Evolutionary conservation across 2,797 vertebrate genomes (phyloP), one percentile per base, ranked within the genome.

Genomic region (Schizopygopsis pylzovi): DNA sequence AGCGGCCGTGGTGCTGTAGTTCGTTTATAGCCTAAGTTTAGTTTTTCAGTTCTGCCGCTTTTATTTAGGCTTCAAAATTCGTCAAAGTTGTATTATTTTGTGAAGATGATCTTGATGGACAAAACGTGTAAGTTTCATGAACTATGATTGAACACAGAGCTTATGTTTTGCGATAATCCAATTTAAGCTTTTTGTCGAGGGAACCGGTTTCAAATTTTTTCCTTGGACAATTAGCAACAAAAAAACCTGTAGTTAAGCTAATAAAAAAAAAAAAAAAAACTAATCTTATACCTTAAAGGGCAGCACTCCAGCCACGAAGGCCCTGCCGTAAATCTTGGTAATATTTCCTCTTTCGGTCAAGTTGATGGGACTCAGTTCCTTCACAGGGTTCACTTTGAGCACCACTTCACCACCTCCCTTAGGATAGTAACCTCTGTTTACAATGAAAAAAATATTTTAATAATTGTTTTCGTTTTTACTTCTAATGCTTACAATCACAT

Each of bases 331-430:
- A 88, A 99, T 98, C 93, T 98, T 99, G 22, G 97, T 97, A 93
- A 99, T 96, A 75, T 92, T 96, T 86, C 98, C 98, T 92, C 97
- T 93, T 80, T 98, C 97, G 0, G 89, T 97, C 94, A 99, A 92
- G 88, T 92, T 95, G 88, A 99, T 88, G 1, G 98, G 96, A 77
- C 87, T 95, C 91, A 99, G 88, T 82, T 97, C 96, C 88, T 97
- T 98, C 82, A 98, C 92, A 0, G 98, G 97, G n/a, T 95, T 96
- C 82, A 97, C 96, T n/a, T 89, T 96, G 81, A 97, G 89, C 70
- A 94, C 49, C 83, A 99, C 95, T 92, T 98, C 97, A 11, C 98
- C 98, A 0, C 98, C 98, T 8, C 98, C 98, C 89, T 97, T 97
- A 54, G 98, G 98, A 89, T 99, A 99, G 93, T 98, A 99, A 25